These are phyloP conservation scores for Lacanobia wlatinum DNA, from an alignment of 2,888 invertebrate species.

Conservation along the genomic window DNA sequence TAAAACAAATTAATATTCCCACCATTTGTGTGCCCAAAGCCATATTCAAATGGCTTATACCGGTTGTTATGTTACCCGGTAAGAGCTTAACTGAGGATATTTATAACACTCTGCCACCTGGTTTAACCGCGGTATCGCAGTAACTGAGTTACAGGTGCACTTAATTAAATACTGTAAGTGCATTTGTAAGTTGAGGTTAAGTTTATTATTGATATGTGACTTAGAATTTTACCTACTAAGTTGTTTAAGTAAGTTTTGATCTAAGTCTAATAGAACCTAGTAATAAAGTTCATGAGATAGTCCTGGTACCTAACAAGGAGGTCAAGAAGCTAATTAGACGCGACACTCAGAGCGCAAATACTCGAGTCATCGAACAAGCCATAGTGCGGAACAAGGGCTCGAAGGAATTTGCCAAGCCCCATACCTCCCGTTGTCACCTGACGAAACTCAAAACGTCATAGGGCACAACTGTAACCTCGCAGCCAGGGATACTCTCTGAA, in stretches of 20 bases:
- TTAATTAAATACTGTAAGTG: slow-evolving; percentile 45
- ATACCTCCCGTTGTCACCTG: no score
- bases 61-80: slow-evolving; percentile 30
- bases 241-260: background rate
- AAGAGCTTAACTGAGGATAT: slow-evolving; percentile 44
- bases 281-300: no score
- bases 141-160: slow-evolving; percentile 39
- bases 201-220: background rate
- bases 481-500: no score
- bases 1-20: slow-evolving; percentile 26
- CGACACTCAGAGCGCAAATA: no score
- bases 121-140: slow-evolving; percentile 37
- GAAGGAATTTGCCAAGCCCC: no score
- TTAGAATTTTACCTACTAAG: background rate
- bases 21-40: slow-evolving; percentile 37
- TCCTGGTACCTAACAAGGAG: no score
- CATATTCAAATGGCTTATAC: slow-evolving; percentile 27
- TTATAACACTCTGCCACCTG: slow-evolving; percentile 56
- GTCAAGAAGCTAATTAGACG: no score
- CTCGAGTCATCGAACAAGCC: no score
- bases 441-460: no score
- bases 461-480: no score
- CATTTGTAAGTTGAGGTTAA: slow-evolving; percentile 8
- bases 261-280: background rate
- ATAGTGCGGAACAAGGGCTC: no score